These are phyloP conservation scores for Rattus rattus DNA, from an alignment of 2,113 vertebrate species.

Conservation along the genomic window DNA sequence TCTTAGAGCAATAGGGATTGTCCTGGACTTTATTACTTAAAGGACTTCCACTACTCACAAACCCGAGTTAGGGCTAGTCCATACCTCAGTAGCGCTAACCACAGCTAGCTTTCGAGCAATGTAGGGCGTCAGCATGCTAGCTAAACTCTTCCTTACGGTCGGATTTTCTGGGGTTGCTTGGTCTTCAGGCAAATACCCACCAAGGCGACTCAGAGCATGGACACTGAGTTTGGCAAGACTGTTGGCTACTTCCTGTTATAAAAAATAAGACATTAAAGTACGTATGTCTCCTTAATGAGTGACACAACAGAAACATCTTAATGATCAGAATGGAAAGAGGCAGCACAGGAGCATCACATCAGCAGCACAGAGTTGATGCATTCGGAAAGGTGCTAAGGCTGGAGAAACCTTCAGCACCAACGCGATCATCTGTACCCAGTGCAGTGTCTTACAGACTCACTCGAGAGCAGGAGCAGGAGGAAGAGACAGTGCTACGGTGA, in stretches of 20 bases:
- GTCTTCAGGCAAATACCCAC: slow-evolving; percentile 91
- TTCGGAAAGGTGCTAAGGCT: background rate
- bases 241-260: slow-evolving; percentile 94
- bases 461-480: background rate
- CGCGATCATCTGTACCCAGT: background rate
- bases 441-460: background rate
- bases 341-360: background rate
- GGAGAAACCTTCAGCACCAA: background rate
- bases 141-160: slow-evolving; percentile 93
- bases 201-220: slow-evolving; percentile 93
- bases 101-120: slow-evolving; percentile 93
- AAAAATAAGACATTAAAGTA: slow-evolving; percentile 11
- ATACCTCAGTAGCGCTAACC: slow-evolving; percentile 91
- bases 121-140: slow-evolving; percentile 96
- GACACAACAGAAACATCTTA: background rate
- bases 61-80: background rate
- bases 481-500: too few species aligned
- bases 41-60: background rate
- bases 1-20: background rate
- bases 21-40: background rate
- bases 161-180: slow-evolving; percentile 95
- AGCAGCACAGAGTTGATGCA: background rate
- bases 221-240: slow-evolving; percentile 96
- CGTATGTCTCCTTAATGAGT: slow-evolving; percentile 23
- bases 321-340: background rate